These are phyloP conservation scores for Zootermopsis nevadensis DNA, from an alignment of 2,888 invertebrate genomes.

Conservation along the genomic window DNA sequence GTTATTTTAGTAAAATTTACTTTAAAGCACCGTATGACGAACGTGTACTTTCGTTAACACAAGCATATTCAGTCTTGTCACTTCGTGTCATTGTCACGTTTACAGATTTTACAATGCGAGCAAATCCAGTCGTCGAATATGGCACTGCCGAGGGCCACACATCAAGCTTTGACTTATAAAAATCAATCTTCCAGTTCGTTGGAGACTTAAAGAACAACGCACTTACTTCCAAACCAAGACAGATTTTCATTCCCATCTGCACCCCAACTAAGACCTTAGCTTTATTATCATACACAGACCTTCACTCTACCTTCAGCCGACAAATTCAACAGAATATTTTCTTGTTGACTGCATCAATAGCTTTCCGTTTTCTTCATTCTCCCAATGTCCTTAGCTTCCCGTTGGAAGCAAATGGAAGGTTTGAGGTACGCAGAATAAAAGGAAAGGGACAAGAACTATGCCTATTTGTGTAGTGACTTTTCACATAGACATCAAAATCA, in stretches of 20 bases:
- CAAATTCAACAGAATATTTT: conserved; percentile 32
- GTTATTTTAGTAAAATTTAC: no score
- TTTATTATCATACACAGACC: conserved; percentile 3
- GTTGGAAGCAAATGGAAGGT: neutral
- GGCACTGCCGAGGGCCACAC: conserved; percentile 13
- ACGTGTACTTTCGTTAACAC: no score
- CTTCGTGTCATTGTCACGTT: neutral
- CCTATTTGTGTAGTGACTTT: conserved; percentile 1
- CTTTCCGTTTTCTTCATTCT: conserved; percentile 14
- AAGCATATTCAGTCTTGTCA: neutral
- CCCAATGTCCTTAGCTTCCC: neutral
- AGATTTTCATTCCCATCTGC: conserved; percentile 5
- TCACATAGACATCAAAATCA: conserved; percentile 11
- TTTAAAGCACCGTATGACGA: no score
- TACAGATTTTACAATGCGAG: neutral
- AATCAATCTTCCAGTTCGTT: conserved; percentile 47
- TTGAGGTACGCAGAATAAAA: neutral
- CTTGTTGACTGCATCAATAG: conserved; percentile 32
- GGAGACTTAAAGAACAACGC: conserved; percentile 34
- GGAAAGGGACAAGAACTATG: neutral
- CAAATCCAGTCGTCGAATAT: neutral
- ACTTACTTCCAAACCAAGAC: conserved; percentile 1
- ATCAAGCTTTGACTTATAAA: conserved; percentile 43
- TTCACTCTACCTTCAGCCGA: neutral
- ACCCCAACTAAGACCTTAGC: conserved; percentile 14